Percentiles rank a stretch among this genome's conserved stretches.
Conservation (phyloP, 2,113 vertebrate species). For the Morone chrysops region DNA sequence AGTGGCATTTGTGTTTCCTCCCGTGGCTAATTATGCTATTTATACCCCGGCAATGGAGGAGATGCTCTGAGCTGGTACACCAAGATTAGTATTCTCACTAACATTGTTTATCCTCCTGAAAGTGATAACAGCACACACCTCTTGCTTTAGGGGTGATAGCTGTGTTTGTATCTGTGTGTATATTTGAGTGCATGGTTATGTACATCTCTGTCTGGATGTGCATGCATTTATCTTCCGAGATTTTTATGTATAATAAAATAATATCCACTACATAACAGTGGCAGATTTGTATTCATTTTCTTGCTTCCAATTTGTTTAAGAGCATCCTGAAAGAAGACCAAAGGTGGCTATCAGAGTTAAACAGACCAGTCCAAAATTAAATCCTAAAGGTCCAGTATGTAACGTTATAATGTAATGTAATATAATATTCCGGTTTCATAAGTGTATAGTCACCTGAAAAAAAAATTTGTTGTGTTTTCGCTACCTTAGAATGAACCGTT, state of each 20-base stretch:
- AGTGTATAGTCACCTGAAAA: too few relatives aligned
- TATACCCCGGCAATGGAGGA: constrained; percentile 66
- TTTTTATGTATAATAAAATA: constrained; percentile 5
- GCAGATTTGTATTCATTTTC: background rate
- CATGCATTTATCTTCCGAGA: background rate
- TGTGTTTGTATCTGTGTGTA: constrained; percentile 28
- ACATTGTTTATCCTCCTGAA: constrained; percentile 77
- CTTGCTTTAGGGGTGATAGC: constrained; percentile 65
- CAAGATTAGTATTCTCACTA: constrained; percentile 77
- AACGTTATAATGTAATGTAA: too few relatives aligned
- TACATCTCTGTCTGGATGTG: constrained; percentile 15
- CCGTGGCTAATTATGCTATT: constrained; percentile 81
- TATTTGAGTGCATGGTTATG: constrained; percentile 14
- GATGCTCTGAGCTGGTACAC: constrained; percentile 73
- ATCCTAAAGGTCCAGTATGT: background rate
- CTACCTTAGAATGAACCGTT: too few relatives aligned
- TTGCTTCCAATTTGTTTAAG: background rate
- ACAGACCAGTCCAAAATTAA: background rate
- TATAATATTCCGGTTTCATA: too few relatives aligned
- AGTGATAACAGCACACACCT: constrained; percentile 70
- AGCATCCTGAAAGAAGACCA: background rate
- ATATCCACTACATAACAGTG: background rate
- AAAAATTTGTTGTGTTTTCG: too few relatives aligned
- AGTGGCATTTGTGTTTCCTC: constrained; percentile 80
- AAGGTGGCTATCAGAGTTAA: background rate